Conservation (phyloP, 2,888 invertebrate species). For the Lycophotia porphyrea region DNA sequence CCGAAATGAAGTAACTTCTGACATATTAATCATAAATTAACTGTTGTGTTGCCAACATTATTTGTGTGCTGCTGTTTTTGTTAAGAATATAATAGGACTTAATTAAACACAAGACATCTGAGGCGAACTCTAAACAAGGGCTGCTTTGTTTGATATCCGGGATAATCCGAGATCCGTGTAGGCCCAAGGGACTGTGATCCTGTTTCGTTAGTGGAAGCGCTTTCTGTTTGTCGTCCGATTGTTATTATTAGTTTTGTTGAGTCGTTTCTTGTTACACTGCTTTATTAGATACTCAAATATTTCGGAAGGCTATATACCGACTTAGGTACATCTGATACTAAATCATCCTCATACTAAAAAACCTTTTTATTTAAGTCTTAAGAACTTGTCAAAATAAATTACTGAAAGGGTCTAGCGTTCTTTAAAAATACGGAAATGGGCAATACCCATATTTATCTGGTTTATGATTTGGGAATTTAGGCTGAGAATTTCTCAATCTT, state of each 20-base stretch:
- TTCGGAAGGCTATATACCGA: not conserved
- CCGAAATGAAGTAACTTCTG: too few species aligned
- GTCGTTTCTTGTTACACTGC: not conserved
- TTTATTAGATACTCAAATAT: not conserved
- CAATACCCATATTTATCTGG: not conserved
- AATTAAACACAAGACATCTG: conserved; percentile 1
- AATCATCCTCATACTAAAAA: not conserved
- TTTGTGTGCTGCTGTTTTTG: not conserved
- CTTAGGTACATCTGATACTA: not conserved
- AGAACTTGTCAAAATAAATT: not conserved
- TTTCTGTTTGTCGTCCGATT: not conserved
- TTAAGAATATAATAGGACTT: not conserved
- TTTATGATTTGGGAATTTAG: not conserved
- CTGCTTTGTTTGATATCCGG: conserved; percentile 15
- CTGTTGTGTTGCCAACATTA: not conserved
- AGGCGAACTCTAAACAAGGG: not conserved
- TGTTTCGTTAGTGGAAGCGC: conserved; percentile 17
- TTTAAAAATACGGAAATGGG: not conserved
- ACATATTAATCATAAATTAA: not conserved
- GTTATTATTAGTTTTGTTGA: conserved; percentile 11
- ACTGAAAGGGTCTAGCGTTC: not conserved
- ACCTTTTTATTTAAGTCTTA: not conserved
- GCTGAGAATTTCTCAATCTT: not conserved
- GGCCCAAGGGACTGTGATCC: conserved; percentile 10
- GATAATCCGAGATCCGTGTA: conserved; percentile 18